Base-by-base conservation (phyloP, 2,888 invertebrate genomes). In the Drosophila macrospina region DNA sequence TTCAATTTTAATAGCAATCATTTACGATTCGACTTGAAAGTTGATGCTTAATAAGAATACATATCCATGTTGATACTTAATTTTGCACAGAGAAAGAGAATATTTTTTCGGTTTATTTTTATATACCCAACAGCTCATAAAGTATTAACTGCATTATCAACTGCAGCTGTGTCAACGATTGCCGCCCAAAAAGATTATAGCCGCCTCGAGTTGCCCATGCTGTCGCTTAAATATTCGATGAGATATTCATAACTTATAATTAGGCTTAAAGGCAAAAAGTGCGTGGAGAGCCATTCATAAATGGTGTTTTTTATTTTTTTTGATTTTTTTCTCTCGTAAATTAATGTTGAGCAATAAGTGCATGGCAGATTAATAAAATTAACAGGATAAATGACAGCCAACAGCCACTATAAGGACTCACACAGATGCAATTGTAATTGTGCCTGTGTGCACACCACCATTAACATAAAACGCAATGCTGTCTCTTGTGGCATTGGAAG, bases 191-290 rank as follows among this genome's bases (percentile, higher is more conserved):
- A 61, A 55, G 37, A 57, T 64, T 57, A 42, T 30, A 16, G 36
- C 34, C 16, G 20, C 10, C 36, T 20, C 63, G 41, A 30, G 32
- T 30, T 56, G 62, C 39, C 30, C 6, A 52, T 60, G 39, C 41
- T 24, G n/a, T 1, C 55, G 26, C 64, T 78, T 80, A 67, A 75
- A 80, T 80, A 76, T 69, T 75, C 76, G 76, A 75, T 80, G 80
- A 73, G 70, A 80, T 66, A 83, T 80, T 82, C 82, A 86, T 84
- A 82, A 86, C 79, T 82, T 72, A 78, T 77, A 86, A 86, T 86
- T 86, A 82, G 86, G 74, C 74, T 72, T 62, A 36, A 54, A 11
- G 62, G 37, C 55, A 48, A n/a, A 50, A 50, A 61, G 48, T 13
- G 44, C 50, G 51, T 16, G 45, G 45, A 66, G 52, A 41, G 26